A percentile compares a stretch with the other conserved stretches of the same genome.
Conservation (phyloP, 2,888 invertebrate species). For the Protonemura montana region DNA sequence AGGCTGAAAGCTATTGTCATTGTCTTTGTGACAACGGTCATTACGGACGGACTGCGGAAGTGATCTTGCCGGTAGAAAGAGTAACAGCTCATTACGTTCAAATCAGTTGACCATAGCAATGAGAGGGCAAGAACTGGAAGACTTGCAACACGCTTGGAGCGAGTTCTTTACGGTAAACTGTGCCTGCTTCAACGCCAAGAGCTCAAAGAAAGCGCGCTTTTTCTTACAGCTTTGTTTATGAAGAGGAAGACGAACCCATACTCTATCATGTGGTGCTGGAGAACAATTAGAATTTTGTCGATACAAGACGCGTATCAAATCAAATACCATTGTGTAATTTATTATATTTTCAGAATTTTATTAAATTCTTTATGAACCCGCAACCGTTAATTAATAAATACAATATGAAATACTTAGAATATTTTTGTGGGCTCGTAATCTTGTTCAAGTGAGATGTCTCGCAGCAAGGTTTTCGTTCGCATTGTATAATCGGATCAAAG, state of each 20-base stretch:
- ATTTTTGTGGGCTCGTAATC: background rate
- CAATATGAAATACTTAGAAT: background rate
- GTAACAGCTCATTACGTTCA: conserved; percentile 23
- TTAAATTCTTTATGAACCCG: background rate
- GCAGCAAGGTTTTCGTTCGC: background rate
- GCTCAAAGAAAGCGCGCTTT: background rate
- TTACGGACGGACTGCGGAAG: conserved; percentile 4
- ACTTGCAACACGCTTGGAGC: background rate
- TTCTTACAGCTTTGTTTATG: background rate
- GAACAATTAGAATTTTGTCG: background rate
- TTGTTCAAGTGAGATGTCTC: background rate
- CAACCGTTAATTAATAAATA: background rate
- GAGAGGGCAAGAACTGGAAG: background rate
- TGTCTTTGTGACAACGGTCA: background rate
- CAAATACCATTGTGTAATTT: background rate
- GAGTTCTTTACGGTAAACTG: background rate
- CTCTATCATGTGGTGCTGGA: background rate
- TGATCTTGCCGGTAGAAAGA: conserved; percentile 2
- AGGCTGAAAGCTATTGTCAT: background rate
- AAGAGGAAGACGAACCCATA: background rate
- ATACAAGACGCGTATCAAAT: background rate
- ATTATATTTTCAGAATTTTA: background rate
- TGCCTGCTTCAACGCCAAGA: background rate
- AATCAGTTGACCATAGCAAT: conserved; percentile 26
- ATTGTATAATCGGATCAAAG: background rate